Conservation (phyloP, 2,797 vertebrate genomes). For the Lemur catta region DNA sequence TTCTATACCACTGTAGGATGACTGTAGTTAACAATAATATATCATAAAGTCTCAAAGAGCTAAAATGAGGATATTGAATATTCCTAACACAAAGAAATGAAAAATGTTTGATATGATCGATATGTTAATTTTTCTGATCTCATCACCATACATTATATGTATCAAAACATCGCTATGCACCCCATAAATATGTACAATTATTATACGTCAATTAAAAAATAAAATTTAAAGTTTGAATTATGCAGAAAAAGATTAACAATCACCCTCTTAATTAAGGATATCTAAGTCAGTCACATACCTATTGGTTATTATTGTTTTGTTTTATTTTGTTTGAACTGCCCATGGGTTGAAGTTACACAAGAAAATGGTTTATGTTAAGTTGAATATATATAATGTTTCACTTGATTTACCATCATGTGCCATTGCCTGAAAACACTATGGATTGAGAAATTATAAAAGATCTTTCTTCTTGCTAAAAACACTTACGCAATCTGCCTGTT, state of each 20-base stretch:
- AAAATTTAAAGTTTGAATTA: neutral
- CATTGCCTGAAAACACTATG: neutral
- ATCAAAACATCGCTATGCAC: neutral
- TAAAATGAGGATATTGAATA: neutral
- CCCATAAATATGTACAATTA: neutral
- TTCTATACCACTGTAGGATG: neutral
- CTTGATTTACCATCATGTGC: neutral
- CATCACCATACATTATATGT: neutral
- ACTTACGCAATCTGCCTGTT: neutral
- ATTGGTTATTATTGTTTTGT: neutral
- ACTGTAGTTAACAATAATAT: neutral
- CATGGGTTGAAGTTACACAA: neutral
- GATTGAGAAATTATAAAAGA: neutral
- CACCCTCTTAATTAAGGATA: neutral
- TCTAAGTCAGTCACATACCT: neutral
- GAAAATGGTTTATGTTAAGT: neutral
- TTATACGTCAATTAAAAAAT: neutral
- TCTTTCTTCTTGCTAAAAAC: neutral
- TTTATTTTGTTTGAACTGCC: neutral
- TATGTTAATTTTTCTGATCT: neutral
- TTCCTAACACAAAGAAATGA: neutral
- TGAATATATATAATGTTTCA: neutral
- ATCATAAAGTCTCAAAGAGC: neutral
- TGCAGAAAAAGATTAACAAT: neutral
- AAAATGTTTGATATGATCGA: neutral